A percentile compares a stretch with the other conserved stretches of the same genome.
Conservation (phyloP, 2,113 vertebrate species). For the Oenanthe melanoleuca region DNA sequence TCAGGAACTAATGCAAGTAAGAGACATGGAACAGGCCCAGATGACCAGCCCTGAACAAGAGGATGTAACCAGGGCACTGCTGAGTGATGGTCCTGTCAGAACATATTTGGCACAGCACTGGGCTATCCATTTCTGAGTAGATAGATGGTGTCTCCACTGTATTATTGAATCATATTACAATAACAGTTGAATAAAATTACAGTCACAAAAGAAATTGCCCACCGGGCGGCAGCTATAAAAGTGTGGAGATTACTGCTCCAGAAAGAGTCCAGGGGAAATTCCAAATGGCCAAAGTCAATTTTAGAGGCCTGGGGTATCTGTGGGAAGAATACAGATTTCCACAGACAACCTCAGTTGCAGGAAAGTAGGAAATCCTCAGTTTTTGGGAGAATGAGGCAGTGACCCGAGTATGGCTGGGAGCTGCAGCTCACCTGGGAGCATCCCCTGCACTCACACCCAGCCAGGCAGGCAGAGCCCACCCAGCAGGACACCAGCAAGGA, state of each 20-base stretch:
- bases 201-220: neutral
- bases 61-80: neutral
- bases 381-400: neutral
- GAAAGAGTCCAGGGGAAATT: neutral
- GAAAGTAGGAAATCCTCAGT: neutral
- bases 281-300: neutral
- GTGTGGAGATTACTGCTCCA: neutral
- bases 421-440: neutral
- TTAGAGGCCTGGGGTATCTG: neutral
- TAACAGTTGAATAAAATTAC: neutral
- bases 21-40: neutral
- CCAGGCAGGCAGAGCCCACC: neutral
- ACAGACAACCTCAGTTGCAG: neutral
- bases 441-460: neutral
- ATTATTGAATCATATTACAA: neutral
- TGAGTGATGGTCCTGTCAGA: neutral
- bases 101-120: neutral
- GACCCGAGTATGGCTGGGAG: fast-evolving
- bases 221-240: neutral
- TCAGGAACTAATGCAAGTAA: neutral
- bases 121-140: neutral
- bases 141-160: neutral
- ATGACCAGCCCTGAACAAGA: neutral
- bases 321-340: neutral
- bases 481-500: neutral